Evolutionary conservation across 2,113 vertebrate genomes (phyloP).

Genomic region (Sebastes schlegelii): DNA sequence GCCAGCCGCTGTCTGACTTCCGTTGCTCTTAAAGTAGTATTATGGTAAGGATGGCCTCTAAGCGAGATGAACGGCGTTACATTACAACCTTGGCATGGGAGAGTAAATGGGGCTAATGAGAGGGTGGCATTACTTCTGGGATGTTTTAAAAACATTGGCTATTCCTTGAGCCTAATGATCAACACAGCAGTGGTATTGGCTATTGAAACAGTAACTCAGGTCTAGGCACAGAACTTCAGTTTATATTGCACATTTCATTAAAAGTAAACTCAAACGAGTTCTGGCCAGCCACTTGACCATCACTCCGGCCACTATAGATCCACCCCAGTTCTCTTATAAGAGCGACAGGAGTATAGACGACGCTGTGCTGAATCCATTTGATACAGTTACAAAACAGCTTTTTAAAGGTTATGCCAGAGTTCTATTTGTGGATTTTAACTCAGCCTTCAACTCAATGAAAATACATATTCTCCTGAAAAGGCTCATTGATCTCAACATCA

Average conservation of each 20-base stretch:
- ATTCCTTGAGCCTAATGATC: neutral
- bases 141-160: neutral
- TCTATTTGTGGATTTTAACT: neutral
- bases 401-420: neutral
- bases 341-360: neutral
- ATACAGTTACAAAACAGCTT: neutral
- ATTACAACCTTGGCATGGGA: no score
- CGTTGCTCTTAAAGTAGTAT: no score
- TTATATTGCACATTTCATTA: neutral
- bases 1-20: no score
- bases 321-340: neutral
- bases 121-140: neutral
- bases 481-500: constrained; percentile 3
- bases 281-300: neutral
- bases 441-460: neutral
- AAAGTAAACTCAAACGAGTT: neutral
- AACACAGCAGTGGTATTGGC: neutral
- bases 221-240: neutral
- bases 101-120: neutral
- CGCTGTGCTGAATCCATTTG: neutral
- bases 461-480: neutral
- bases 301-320: neutral
- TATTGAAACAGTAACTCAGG: neutral
- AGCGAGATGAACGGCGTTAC: no score
- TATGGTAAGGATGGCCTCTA: no score